Percentiles rank a stretch among this genome's conserved stretches.
Evolutionary conservation across 35 echinoderm and acorn worm genomes (phyloP).

Genomic region (Hemicentrotus pulcherrimus): DNA sequence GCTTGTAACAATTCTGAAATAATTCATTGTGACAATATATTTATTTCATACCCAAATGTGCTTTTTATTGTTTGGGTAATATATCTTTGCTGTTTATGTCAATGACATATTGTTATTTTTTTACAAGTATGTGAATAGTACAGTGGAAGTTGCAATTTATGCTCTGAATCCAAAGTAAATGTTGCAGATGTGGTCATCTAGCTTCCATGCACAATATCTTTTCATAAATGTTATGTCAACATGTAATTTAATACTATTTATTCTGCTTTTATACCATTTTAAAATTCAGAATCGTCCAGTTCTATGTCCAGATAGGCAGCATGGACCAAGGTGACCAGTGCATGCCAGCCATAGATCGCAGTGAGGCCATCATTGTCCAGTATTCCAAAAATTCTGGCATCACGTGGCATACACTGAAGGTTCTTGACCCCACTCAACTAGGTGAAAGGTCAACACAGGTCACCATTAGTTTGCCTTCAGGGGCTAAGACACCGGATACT

Average conservation of each 20-base stretch:
- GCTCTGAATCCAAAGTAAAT: too few relatives aligned
- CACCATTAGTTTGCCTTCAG: constrained; percentile 70
- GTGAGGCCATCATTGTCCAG: constrained; percentile 85
- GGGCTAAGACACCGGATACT: constrained; percentile 78
- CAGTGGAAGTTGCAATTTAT: too few relatives aligned
- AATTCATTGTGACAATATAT: too few relatives aligned
- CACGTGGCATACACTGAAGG: constrained; percentile 77
- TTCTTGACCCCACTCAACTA: constrained; percentile 71
- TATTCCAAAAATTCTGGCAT: constrained; percentile 84
- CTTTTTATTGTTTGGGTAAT: too few relatives aligned
- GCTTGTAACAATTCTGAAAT: too few relatives aligned
- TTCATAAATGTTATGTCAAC: too few relatives aligned
- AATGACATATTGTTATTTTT: too few relatives aligned
- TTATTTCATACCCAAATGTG: too few relatives aligned
- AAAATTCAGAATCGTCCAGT: constrained; percentile 77
- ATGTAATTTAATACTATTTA: not conserved
- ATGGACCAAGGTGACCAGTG: constrained; percentile 48
- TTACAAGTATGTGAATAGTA: too few relatives aligned
- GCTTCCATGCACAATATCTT: too few relatives aligned
- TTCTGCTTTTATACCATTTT: not conserved
- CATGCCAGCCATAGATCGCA: constrained; percentile 51
- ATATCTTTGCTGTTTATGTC: too few relatives aligned
- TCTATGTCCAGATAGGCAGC: constrained; percentile 88
- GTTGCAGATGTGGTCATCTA: too few relatives aligned
- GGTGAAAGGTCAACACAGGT: constrained; percentile 55